Evolutionary conservation across 2,888 invertebrate species (phyloP), one percentile per base, ranked within the genome.

Genomic region (Drosophila prostipennis): DNA sequence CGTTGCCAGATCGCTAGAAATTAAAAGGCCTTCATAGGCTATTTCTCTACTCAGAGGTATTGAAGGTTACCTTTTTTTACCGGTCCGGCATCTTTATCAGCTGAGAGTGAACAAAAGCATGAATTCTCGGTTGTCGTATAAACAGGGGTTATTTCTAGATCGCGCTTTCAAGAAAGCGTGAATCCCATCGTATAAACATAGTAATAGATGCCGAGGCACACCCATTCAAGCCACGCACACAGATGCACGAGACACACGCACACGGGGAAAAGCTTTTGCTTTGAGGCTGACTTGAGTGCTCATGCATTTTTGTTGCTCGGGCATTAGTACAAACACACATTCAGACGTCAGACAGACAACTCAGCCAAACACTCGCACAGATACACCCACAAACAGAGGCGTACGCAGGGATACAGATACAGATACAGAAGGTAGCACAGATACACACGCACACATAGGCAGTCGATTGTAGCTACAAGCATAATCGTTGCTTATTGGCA

Each of bases 401-500:
- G 49, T 39, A 43, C 39, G 23, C 23, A 23, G 23, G 32, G 19
- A 57, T 19, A 23, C 51, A 51, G 55, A 19, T 40, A 42, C 19
- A 52, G 39, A 23, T 46, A 61, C 45, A 14, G 14, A 26, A 19
- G 42, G 42, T 6, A 16, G 6, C 23, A 32, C 43, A 51, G 32
- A 72, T 45, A 49, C 43, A 59, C 42, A 42, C 34, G 19, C 32
- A 59, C 34, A n/a, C 51, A 58, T 54, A 52, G 56, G 42, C 74
- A 72, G 82, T 77, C 85, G 87, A 79, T 81, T 79, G 82, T 87
- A 73, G 86, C 71, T 82, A 85, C 83, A 85, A 82, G 83, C 86
- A 82, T 82, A 82, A 82, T 82, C 88, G 88, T 80, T 85, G 80
- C 86, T 87, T 87, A 82, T 87, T 82, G 81, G 80, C 88, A 82